phyloP scores from a whole-genome alignment of 1,140 invertebrate species.

The Ceratitis capitata region DNA sequence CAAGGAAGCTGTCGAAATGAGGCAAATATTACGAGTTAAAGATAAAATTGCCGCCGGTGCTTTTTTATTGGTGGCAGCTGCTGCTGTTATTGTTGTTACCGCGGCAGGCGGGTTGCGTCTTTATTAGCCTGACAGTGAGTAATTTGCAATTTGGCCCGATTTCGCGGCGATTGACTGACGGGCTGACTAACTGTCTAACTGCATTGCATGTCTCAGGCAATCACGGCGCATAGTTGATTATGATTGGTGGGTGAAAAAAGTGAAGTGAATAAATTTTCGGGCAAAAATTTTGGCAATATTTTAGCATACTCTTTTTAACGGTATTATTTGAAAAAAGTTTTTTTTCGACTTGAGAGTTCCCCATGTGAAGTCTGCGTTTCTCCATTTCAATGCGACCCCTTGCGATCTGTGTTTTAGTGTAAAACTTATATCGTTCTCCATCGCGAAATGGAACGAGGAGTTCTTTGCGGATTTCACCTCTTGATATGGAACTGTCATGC shows the following conservation, averaged over 20 bases:
- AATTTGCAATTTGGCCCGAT: constrained; percentile 36
- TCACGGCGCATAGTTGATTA: not conserved
- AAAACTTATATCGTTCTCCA: too few relatives aligned
- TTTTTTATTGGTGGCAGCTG: not conserved
- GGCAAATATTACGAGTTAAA: constrained; percentile 12
- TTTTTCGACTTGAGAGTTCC: too few relatives aligned
- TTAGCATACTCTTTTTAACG: not conserved
- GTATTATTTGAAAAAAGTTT: not conserved
- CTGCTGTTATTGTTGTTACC: not conserved
- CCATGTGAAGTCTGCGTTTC: too few relatives aligned
- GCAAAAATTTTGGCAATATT: not conserved
- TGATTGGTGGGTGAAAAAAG: constrained; percentile 23
- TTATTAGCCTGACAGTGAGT: constrained; percentile 40
- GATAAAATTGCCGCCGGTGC: not conserved
- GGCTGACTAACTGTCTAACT: constrained; percentile 6
- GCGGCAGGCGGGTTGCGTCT: not conserved
- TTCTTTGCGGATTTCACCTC: too few relatives aligned
- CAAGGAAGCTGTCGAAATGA: constrained; percentile 34
- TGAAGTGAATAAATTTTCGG: not conserved
- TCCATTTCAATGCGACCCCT: too few relatives aligned
- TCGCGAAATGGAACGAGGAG: too few relatives aligned
- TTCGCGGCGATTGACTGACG: constrained; percentile 16
- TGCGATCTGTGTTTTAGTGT: too few relatives aligned
- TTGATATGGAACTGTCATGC: too few relatives aligned
- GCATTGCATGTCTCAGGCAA: constrained; percentile 34